Base-by-base conservation (phyloP, 2,888 invertebrate species). In the Torymus auratus region DNA sequence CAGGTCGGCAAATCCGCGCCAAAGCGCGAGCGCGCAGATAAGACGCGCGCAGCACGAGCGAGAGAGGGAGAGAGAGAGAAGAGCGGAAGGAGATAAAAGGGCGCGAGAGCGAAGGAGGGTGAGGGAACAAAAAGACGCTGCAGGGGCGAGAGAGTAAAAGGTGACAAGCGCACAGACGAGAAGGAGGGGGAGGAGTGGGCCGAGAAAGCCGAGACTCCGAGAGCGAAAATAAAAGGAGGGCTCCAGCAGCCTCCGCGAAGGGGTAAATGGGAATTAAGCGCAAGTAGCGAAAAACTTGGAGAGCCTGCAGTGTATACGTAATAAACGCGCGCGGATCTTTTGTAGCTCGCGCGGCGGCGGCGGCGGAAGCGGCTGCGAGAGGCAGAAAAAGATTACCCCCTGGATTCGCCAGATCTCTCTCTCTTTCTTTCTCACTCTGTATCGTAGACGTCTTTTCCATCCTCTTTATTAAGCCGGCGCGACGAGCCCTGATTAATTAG, bases 191-290 rank as follows among this genome's bases (percentile, higher is more conserved):
- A 23, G n/a, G 20, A 53, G 20, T 11, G 53, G 2, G 14, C 15
- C 55, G 1, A 58, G 23, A 13, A 61, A 55, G 76, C 69, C 1
- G 55, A 62, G 76, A 69, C 55, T 28, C 28, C 0, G 55, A 61
- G 53, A 61, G 53, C 17, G 70, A 70, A 64, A 78, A 72, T 77
- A 77, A 77, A 77, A 65, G 60, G 60, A 78, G 71, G 23, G 60
- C 72, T 72, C 53, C 60, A 14, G 72, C 55, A 41, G 41, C 41
- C 60, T 41, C 41, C 41, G 41, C 41, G 41, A 41, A 7, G 71
- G 60, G 72, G 60, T 76, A 69, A 76, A 69, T 76, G 67, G 69
- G 69, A 69, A 76, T 76, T 69, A 76, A 76, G 61, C 76, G 65
- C 64, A 28, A 78, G 65, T 52, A 69, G 58, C 62, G 60, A 70